Percentiles rank a stretch among this genome's conserved stretches.
phyloP scores from a whole-genome alignment of 2,113 vertebrate species.

The Cyphomyrus plagiostoma region DNA sequence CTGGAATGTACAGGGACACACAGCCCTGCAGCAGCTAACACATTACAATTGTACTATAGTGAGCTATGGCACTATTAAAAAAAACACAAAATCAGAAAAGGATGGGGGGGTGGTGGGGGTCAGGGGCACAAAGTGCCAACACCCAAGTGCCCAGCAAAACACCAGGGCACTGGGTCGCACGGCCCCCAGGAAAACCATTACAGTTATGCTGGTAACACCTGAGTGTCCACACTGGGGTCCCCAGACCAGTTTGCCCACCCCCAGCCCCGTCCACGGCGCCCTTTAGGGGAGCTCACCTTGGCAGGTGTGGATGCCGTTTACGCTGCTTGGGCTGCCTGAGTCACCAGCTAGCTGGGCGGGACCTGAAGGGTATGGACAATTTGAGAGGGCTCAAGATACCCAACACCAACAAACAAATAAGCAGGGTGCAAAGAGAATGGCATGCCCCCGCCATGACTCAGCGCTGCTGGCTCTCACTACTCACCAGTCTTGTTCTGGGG shows the following conservation, averaged over 20 bases:
- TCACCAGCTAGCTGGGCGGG: constrained; percentile 61
- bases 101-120: background rate
- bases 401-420: constrained; percentile 18
- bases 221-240: background rate
- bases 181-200: too few relatives aligned
- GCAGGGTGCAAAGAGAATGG: background rate
- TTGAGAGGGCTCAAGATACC: background rate
- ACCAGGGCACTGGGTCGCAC: background rate
- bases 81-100: background rate
- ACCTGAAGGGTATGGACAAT: constrained; percentile 54
- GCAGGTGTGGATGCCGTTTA: constrained; percentile 98
- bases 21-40: background rate
- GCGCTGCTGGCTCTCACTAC: constrained; percentile 28
- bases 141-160: background rate
- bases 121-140: background rate
- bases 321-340: constrained; percentile 66
- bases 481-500: constrained; percentile 72
- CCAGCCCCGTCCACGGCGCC: background rate
- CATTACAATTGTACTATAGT: background rate
- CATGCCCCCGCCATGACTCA: constrained; percentile 13
- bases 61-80: background rate
- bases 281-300: constrained; percentile 79
- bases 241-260: background rate
- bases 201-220: background rate
- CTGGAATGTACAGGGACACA: background rate